These are phyloP conservation scores for Bhutanitis thaidina DNA, from an alignment of 2,888 invertebrate genomes.

Conservation along the genomic window DNA sequence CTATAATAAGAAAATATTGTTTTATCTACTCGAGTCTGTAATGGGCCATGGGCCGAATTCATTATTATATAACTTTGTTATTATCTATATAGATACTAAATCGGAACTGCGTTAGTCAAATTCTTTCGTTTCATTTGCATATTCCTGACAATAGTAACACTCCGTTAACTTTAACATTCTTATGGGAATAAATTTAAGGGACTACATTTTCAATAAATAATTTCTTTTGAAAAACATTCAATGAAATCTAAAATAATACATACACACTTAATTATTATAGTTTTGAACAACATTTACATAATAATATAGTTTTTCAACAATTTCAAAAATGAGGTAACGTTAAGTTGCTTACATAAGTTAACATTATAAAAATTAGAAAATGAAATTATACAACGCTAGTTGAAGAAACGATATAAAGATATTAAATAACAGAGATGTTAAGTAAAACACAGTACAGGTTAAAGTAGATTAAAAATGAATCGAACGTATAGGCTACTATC, in stretches of 20 bases:
- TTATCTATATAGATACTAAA: conserved; percentile 35
- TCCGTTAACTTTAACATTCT: conserved; percentile 15
- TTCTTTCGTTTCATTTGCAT: conserved; percentile 20
- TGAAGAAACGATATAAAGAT: too few relatives aligned
- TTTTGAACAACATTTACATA: too few relatives aligned
- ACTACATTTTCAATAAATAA: neutral
- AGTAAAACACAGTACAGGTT: too few relatives aligned
- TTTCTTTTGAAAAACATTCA: neutral
- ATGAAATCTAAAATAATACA: too few relatives aligned
- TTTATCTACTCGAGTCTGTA: conserved; percentile 41
- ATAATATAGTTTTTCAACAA: neutral
- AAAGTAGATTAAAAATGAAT: too few relatives aligned
- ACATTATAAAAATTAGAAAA: conserved; percentile 12
- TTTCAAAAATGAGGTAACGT: conserved; percentile 18
- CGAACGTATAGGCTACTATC: too few relatives aligned
- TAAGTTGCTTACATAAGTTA: conserved; percentile 8
- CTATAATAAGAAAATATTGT: conserved; percentile 59
- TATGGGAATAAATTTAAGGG: conserved; percentile 1
- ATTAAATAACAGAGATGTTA: too few relatives aligned
- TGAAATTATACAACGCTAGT: conserved; percentile 2
- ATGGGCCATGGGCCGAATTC: conserved; percentile 28
- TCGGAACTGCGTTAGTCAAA: conserved; percentile 34
- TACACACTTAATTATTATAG: too few relatives aligned
- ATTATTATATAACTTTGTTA: conserved; percentile 59
- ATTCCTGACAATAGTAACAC: conserved; percentile 29